phyloP scores from a whole-genome alignment of 1,140 invertebrate genomes.

The Pygmarrhopalites habei region DNA sequence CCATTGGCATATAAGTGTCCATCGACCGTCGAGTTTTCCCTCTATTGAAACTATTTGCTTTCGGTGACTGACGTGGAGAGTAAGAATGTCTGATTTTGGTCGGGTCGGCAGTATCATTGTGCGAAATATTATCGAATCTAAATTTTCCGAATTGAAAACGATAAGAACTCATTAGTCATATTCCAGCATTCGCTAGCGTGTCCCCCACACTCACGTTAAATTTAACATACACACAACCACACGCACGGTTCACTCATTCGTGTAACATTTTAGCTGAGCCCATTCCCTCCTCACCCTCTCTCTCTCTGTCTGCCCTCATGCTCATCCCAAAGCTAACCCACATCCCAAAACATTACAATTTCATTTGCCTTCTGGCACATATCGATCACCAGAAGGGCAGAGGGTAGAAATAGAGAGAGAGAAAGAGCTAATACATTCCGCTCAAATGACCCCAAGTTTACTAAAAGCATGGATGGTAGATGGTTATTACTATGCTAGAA shows the following conservation, averaged over 20 bases:
- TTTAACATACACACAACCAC: not conserved
- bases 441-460: no score
- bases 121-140: slow-evolving; percentile 36
- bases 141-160: not conserved
- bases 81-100: slow-evolving; percentile 24
- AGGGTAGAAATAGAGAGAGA: no score
- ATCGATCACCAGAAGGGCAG: no score
- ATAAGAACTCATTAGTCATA: slow-evolving; percentile 3
- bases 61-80: slow-evolving; percentile 35
- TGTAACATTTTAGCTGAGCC: not conserved
- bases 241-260: not conserved
- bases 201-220: not conserved
- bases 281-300: no score
- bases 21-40: slow-evolving; percentile 36
- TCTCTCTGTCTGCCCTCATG: no score
- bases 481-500: no score
- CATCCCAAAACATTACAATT: no score
- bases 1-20: slow-evolving; percentile 36
- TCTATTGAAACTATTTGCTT: slow-evolving; percentile 30
- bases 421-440: no score
- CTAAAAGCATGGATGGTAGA: no score
- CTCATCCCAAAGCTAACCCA: no score
- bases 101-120: slow-evolving; percentile 27
- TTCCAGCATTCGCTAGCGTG: not conserved
- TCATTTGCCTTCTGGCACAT: no score